Percentiles rank a stretch among this genome's conserved stretches.
Evolutionary conservation across 1,140 invertebrate genomes (phyloP).

Genomic region (Drosophila yakuba): DNA sequence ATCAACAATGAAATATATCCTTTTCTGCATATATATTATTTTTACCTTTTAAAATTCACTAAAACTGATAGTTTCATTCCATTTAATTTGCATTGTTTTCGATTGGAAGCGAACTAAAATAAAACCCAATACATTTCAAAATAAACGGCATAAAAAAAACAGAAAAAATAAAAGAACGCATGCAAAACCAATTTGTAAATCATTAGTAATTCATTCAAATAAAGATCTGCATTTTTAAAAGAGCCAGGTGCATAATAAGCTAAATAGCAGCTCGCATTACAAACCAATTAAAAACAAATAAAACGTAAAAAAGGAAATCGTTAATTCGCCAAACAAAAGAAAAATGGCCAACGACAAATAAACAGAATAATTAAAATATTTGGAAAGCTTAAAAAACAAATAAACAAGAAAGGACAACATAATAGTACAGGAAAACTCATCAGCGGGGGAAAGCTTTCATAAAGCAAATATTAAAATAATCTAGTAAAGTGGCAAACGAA

Average conservation of each 20-base stretch:
- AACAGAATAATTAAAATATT: constrained; percentile 24
- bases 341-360: constrained; percentile 1
- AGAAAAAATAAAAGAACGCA: background rate
- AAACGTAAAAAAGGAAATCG: background rate
- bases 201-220: constrained; percentile 34
- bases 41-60: background rate
- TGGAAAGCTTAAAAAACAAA: constrained; percentile 4
- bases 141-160: background rate
- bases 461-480: constrained; percentile 27
- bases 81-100: background rate
- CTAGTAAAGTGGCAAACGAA: constrained; percentile 13
- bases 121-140: constrained; percentile 21
- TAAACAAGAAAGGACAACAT: constrained; percentile 10
- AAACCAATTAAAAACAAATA: background rate
- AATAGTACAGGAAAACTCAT: constrained; percentile 9
- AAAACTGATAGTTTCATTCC: background rate
- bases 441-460: constrained; percentile 6
- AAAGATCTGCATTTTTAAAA: constrained; percentile 1
- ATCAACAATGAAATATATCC: too few relatives aligned
- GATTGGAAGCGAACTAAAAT: background rate
- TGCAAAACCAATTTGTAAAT: constrained; percentile 24
- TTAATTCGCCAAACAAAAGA: background rate
- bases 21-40: too few relatives aligned
- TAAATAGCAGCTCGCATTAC: constrained; percentile 4
- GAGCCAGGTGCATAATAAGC: constrained; percentile 11